Evolutionary conservation across 2,888 invertebrate species (phyloP), one percentile per base, ranked within the genome.

Genomic region (Drosophila rubida): DNA sequence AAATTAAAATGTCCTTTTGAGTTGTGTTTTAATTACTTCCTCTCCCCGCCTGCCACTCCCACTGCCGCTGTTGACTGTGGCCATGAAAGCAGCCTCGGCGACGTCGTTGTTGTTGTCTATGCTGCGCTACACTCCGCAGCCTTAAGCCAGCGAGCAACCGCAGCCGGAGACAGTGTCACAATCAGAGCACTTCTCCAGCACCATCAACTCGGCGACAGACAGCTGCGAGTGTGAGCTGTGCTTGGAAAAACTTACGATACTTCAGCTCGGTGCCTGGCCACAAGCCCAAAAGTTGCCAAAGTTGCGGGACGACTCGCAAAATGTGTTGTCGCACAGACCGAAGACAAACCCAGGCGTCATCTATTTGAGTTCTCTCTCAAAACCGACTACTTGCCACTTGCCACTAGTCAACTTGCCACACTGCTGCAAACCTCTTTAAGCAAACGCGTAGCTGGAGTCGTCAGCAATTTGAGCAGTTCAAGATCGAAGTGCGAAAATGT

Each of bases 1-100:
- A 88, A 86, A 88, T 87, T 87, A 86, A 86, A 86, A 84, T 87
- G 87, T 87, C 88, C 88, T 88, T 87, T 87, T 88, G 86, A 87
- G 86, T 88, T 82, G 86, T 77, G 77, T 87, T 88, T 87, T 87
- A 87, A 87, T 87, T 87, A 84, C 86, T 87, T 88, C 78, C 83
- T 87, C 66, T 53, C 58, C 22, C 58, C 22, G 48, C 25, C 44
- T 14, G 25, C 2, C 11, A 11, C 14, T 1, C 32, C 13, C 9
- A 2, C 45, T 45, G 8, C 71, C 61, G 22, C 41, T 22, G 45
- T 68, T 69, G 71, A 27, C 50, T 64, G 53, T 62, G 69, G 69
- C 71, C 57, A 68, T 67, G 70, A 73, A 73, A 73, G 44, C 49
- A 58, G 55, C 64, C 51, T 55, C 71, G 69, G 46, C 51, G 25